phyloP scores from a whole-genome alignment of 2,797 vertebrate genomes.

The Melanotaenia pygmaea region DNA sequence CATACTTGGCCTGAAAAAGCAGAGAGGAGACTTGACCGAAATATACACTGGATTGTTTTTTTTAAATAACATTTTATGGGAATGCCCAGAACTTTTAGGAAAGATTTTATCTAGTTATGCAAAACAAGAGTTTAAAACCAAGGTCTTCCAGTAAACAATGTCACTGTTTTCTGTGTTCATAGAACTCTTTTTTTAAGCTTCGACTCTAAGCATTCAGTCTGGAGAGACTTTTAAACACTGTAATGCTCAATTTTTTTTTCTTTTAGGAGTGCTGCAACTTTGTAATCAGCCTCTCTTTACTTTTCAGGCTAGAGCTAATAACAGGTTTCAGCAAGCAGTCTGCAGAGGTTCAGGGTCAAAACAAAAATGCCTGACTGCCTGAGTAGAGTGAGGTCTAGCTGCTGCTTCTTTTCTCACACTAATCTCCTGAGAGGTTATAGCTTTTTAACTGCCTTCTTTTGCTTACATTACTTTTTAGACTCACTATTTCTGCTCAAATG shows the following conservation, averaged over 20 bases:
- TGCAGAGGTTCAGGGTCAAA: conserved; percentile 70
- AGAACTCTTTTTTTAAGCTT: conserved; percentile 17
- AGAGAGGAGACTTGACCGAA: conserved; percentile 67
- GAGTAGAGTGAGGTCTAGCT: conserved; percentile 28
- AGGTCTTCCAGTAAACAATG: neutral
- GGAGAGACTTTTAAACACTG: conserved; percentile 31
- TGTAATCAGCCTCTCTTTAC: conserved; percentile 68
- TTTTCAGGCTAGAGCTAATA: conserved; percentile 74
- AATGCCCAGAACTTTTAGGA: conserved; percentile 47
- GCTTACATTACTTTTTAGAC: conserved; percentile 55
- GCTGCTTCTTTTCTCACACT: conserved; percentile 20
- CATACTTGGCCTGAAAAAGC: conserved; percentile 75
- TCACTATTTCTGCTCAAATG: conserved; percentile 57
- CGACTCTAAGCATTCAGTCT: conserved; percentile 6
- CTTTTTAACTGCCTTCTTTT: conserved; percentile 24
- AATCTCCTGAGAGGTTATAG: conserved; percentile 17
- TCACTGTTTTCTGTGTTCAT: conserved; percentile 1
- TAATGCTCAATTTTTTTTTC: conserved; percentile 55
- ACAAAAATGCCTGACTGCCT: conserved; percentile 61
- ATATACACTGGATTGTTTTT: conserved; percentile 72
- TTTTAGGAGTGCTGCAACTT: conserved; percentile 54
- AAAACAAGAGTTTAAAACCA: conserved; percentile 30
- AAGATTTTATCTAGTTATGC: conserved; percentile 33
- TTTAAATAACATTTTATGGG: conserved; percentile 23
- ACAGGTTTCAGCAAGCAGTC: conserved; percentile 69